Conservation (phyloP, 2,888 invertebrate genomes). For the Diplolepis rosae region DNA sequence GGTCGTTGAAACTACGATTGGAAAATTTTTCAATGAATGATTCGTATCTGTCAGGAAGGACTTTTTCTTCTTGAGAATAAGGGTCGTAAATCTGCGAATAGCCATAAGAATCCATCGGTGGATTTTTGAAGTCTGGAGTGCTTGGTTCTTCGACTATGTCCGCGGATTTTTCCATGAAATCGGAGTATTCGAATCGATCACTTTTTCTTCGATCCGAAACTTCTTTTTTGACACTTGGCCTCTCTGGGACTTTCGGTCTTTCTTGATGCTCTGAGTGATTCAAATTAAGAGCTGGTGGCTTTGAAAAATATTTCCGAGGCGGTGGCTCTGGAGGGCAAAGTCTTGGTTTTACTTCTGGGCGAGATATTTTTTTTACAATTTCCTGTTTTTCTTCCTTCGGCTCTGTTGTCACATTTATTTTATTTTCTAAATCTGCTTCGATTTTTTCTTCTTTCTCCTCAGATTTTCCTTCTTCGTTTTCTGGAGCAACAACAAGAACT, state of each 20-base stretch:
- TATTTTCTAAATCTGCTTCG: conserved; percentile 20
- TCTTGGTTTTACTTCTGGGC: conserved; percentile 71
- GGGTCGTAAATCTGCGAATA: conserved; percentile 53
- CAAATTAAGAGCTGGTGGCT: conserved; percentile 56
- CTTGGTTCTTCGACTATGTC: conserved; percentile 56
- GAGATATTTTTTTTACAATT: conserved; percentile 45
- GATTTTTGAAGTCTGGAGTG: conserved; percentile 32
- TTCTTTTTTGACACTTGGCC: conserved; percentile 42
- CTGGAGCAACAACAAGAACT: too few species aligned
- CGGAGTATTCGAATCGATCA: conserved; percentile 57
- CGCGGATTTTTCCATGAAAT: conserved; percentile 60
- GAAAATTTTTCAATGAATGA: conserved; percentile 55
- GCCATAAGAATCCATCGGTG: conserved; percentile 31
- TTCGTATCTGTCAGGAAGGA: conserved; percentile 55
- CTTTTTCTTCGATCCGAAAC: conserved; percentile 37
- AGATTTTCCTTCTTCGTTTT: conserved; percentile 28
- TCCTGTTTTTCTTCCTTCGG: conserved; percentile 12
- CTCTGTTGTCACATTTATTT: neutral
- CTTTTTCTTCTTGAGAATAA: conserved; percentile 54
- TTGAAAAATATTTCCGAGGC: conserved; percentile 73
- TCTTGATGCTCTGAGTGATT: conserved; percentile 48
- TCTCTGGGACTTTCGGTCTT: conserved; percentile 52
- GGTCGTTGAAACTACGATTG: conserved; percentile 25
- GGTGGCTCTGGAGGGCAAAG: conserved; percentile 73
- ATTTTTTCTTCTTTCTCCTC: conserved; percentile 28